A percentile compares a stretch with the other conserved stretches of the same genome.
These are phyloP conservation scores for Tetragonula clypearis DNA, from an alignment of 1,140 invertebrate species.

Conservation along the genomic window DNA sequence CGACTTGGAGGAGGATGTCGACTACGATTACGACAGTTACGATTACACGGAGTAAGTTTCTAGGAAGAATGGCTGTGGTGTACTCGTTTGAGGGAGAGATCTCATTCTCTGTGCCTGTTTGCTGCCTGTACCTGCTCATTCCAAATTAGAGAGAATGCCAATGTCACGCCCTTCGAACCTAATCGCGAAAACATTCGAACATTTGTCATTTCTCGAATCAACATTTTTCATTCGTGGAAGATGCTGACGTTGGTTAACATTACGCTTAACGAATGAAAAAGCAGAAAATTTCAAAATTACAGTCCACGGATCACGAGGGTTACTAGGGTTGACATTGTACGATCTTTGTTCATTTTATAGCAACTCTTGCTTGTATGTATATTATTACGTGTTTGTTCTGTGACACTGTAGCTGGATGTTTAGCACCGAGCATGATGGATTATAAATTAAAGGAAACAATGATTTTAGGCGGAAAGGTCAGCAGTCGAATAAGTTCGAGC, in stretches of 20 bases:
- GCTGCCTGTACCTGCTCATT: constrained; percentile 1
- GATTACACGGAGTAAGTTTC: constrained; percentile 80
- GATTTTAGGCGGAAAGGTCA: constrained; percentile 82
- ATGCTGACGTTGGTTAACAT: not conserved
- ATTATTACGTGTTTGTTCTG: constrained; percentile 13
- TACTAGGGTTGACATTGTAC: not conserved
- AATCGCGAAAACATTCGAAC: too few species aligned
- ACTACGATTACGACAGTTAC: constrained; percentile 80
- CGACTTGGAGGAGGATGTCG: constrained; percentile 78
- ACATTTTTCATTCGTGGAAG: too few species aligned
- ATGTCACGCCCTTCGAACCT: not conserved
- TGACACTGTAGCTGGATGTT: constrained; percentile 30
- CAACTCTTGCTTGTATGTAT: constrained; percentile 35
- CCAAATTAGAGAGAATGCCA: not conserved
- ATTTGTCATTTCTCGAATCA: too few species aligned
- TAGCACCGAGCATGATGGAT: not conserved
- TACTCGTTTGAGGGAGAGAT: constrained; percentile 63
- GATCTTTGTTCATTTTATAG: not conserved
- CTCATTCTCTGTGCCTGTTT: constrained; percentile 14
- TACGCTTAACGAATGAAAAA: not conserved
- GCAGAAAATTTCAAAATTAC: not conserved
- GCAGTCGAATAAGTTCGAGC: constrained; percentile 85
- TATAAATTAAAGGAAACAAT: not conserved
- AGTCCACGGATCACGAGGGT: not conserved
- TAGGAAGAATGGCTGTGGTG: constrained; percentile 56